Percentiles rank a stretch among this genome's conserved stretches.
Conservation (phyloP, 64 coral and sea anemone species). For the Actinia equina region DNA sequence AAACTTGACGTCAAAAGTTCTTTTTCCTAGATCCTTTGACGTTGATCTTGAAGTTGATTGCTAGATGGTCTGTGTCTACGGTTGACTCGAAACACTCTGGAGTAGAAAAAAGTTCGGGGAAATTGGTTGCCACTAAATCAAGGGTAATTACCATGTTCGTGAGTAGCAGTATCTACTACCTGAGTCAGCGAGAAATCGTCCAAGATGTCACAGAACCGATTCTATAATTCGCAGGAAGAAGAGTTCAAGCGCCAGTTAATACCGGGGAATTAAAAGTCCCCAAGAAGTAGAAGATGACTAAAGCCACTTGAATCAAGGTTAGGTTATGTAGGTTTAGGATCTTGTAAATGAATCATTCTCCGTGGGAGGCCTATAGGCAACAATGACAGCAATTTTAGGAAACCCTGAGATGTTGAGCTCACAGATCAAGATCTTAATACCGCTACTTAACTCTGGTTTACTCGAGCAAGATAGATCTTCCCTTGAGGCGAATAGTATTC, state of each 20-base stretch:
- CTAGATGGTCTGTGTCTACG: background rate
- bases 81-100: background rate
- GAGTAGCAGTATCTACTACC: background rate
- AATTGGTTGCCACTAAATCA: background rate
- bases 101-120: background rate
- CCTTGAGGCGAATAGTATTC: background rate
- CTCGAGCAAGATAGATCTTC: background rate
- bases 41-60: background rate
- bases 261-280: background rate
- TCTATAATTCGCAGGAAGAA: conserved; percentile 7
- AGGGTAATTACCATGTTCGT: background rate
- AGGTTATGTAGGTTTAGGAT: background rate
- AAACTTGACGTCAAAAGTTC: background rate
- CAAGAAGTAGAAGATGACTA: background rate
- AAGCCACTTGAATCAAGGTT: background rate
- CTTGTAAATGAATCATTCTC: background rate
- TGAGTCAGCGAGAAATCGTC: conserved; percentile 10
- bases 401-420: conserved; percentile 4
- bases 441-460: conserved; percentile 8
- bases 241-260: conserved; percentile 1
- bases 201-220: background rate
- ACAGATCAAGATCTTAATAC: background rate
- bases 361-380: conserved; percentile 2
- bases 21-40: background rate
- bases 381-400: background rate